Evolutionary conservation across 2,113 vertebrate genomes (phyloP).

Genomic region (Forbesichthys papilliferus): DNA sequence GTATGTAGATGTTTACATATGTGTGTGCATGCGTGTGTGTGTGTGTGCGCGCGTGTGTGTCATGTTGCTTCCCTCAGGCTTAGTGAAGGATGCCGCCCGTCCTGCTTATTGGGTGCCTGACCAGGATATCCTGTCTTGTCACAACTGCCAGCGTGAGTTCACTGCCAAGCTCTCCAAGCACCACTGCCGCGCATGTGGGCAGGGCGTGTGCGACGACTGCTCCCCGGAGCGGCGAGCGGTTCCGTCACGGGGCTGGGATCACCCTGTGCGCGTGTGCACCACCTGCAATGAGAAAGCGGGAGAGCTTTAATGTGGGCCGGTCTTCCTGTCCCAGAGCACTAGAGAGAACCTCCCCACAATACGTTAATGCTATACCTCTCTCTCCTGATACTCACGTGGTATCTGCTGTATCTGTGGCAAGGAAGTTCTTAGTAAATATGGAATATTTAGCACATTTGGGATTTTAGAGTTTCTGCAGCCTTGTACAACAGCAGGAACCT

Average conservation of each 20-base stretch:
- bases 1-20: too few relatives aligned
- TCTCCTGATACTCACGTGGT: constrained; percentile 38
- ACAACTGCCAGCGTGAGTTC: constrained; percentile 92
- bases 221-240: constrained; percentile 89
- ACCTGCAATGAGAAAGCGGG: constrained; percentile 94
- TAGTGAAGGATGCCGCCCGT: constrained; percentile 95
- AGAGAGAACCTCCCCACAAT: constrained; percentile 35
- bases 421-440: constrained; percentile 51
- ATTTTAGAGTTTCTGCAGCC: constrained; percentile 64
- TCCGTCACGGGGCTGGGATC: constrained; percentile 97
- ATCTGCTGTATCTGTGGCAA: constrained; percentile 55
- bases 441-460: constrained; percentile 51
- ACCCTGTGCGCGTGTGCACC: constrained; percentile 93
- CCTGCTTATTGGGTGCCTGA: constrained; percentile 98
- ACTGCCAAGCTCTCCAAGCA: constrained; percentile 95
- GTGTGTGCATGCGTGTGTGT: neutral
- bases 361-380: constrained; percentile 58
- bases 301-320: constrained; percentile 86
- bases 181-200: constrained; percentile 97
- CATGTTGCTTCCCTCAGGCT: constrained; percentile 70
- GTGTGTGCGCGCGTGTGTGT: neutral
- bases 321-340: constrained; percentile 55
- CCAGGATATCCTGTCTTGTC: constrained; percentile 93
- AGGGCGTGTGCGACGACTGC: constrained; percentile 96
- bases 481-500: constrained; percentile 66